These are phyloP conservation scores for Macrotrachela quadricornifera DNA, from an alignment of 1,140 invertebrate genomes.

Conservation along the genomic window DNA sequence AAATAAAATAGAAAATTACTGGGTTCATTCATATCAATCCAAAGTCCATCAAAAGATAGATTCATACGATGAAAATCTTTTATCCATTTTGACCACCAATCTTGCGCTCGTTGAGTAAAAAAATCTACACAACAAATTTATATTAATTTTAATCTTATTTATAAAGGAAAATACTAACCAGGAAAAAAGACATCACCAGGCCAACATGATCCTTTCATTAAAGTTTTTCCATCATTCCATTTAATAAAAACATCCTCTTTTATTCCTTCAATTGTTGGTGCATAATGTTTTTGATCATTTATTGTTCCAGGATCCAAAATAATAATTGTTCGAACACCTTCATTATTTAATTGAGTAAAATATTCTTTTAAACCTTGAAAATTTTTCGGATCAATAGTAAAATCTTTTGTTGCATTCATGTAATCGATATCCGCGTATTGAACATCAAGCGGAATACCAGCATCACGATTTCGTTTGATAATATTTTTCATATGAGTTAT, in stretches of 20 bases:
- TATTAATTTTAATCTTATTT: too few species aligned
- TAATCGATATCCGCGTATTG: constrained; percentile 30
- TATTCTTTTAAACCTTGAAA: constrained; percentile 18
- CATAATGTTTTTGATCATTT: constrained; percentile 16
- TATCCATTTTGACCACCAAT: constrained; percentile 54
- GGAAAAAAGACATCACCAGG: constrained; percentile 5
- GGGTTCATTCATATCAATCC: constrained; percentile 52
- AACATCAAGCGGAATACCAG: constrained; percentile 16
- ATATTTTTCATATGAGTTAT: constrained; percentile 13
- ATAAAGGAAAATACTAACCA: constrained; percentile 48
- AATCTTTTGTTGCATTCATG: constrained; percentile 17
- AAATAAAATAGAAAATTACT: constrained; percentile 31
- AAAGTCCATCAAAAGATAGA: constrained; percentile 46
- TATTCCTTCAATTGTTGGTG: constrained; percentile 24
- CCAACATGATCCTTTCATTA: too few species aligned
- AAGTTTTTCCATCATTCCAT: constrained; percentile 1
- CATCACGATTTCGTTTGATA: constrained; percentile 11
- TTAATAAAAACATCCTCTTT: constrained; percentile 46
- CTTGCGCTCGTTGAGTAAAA: constrained; percentile 46
- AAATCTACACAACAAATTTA: too few species aligned
- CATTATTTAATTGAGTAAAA: constrained; percentile 18
- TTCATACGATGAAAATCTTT: constrained; percentile 39
- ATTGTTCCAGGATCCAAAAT: constrained; percentile 24
- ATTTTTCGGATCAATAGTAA: constrained; percentile 16
- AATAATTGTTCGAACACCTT: constrained; percentile 21